Evolutionary conservation across 2,888 invertebrate genomes (phyloP).

Genomic region (Diploptera punctata): DNA sequence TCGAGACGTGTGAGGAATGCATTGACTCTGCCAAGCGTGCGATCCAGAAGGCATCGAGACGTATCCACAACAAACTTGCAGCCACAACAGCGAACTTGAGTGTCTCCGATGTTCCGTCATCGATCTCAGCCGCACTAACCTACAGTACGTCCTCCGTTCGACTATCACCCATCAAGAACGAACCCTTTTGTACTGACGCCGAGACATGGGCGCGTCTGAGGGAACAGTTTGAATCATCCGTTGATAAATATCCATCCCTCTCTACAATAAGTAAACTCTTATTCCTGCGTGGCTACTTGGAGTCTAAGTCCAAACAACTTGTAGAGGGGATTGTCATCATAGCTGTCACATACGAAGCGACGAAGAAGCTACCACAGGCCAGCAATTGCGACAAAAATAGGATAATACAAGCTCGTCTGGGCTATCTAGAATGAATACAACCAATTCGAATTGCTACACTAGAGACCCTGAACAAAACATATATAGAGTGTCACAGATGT

Average conservation of each 20-base stretch:
- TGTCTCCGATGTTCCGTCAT: not conserved
- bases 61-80: not conserved
- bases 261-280: not conserved
- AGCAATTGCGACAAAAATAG: conserved; percentile 2
- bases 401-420: conserved; percentile 22
- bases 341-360: not conserved
- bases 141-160: not conserved
- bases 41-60: not conserved
- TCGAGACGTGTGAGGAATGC: not conserved
- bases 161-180: not conserved
- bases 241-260: not conserved
- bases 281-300: not conserved
- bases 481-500: not conserved
- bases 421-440: not conserved
- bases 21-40: not conserved
- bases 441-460: not conserved
- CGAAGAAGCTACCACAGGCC: not conserved
- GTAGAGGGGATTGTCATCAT: conserved; percentile 2
- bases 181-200: not conserved
- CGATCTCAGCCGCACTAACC: not conserved
- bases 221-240: conserved; percentile 14
- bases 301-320: not conserved
- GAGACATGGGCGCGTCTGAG: not conserved
- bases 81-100: not conserved
- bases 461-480: not conserved